These are phyloP conservation scores for Trachelus stipa DNA, from an alignment of 2,888 invertebrate species.

Conservation along the genomic window DNA sequence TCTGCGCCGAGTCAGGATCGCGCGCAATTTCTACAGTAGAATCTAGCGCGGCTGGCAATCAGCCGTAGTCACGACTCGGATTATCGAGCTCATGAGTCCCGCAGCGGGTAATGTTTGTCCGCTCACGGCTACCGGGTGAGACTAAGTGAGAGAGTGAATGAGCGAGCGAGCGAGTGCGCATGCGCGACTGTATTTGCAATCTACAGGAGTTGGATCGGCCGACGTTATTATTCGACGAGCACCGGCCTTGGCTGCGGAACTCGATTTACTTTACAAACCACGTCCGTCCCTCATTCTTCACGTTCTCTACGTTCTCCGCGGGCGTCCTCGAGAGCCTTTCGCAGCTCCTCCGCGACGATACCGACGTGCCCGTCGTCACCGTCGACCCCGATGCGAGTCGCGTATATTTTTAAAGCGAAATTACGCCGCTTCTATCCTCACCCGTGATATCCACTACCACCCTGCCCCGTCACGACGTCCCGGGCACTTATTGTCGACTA, in stretches of 20 bases:
- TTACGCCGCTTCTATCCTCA: background rate
- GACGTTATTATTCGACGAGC: slow-evolving; percentile 10
- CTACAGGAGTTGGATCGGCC: background rate
- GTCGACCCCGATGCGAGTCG: slow-evolving; percentile 34
- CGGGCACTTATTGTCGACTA: background rate
- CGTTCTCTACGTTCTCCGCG: background rate
- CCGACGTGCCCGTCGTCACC: slow-evolving; percentile 22
- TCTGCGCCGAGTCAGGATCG: background rate
- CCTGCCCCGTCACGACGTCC: background rate
- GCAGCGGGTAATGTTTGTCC: slow-evolving; percentile 9
- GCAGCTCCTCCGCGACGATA: background rate
- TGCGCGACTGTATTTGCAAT: slow-evolving; percentile 1
- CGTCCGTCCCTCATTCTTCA: background rate
- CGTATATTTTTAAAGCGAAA: slow-evolving; percentile 39
- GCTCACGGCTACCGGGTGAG: slow-evolving; percentile 12
- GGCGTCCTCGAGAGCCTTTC: background rate
- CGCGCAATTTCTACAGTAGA: slow-evolving; percentile 8
- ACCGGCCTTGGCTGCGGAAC: slow-evolving; percentile 10
- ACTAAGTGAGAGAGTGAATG: background rate
- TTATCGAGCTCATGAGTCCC: slow-evolving; percentile 13
- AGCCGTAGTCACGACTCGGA: slow-evolving; percentile 9
- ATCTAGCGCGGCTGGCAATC: slow-evolving; percentile 11
- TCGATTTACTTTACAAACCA: slow-evolving; percentile 7
- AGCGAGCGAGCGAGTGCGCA: background rate
- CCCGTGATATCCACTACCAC: background rate